A percentile compares a stretch with the other conserved stretches of the same genome.
phyloP scores from a whole-genome alignment of 2,888 invertebrate species.

The Diarsia dahlii region DNA sequence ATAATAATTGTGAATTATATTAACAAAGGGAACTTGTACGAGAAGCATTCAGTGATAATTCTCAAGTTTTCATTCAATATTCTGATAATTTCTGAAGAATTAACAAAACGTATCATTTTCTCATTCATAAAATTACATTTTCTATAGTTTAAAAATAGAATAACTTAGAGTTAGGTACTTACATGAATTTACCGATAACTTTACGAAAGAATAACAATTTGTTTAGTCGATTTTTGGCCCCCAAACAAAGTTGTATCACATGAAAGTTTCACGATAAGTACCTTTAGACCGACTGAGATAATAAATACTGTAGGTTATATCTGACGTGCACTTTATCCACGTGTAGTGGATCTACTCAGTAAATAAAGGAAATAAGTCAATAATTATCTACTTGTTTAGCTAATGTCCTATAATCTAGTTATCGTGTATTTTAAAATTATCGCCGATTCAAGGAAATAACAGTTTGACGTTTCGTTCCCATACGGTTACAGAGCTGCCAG shows the following conservation, averaged over 20 bases:
- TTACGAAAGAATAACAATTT: neutral
- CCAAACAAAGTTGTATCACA: constrained; percentile 24
- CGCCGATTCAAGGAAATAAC: constrained; percentile 19
- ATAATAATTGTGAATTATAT: neutral
- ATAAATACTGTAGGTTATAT: constrained; percentile 22
- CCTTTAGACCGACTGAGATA: constrained; percentile 1
- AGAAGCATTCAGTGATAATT: too few relatives aligned
- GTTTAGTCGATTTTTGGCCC: constrained; percentile 16
- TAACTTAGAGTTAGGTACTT: constrained; percentile 22
- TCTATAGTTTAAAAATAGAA: constrained; percentile 13
- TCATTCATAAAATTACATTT: neutral
- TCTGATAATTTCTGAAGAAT: neutral
- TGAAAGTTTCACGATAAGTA: constrained; percentile 34
- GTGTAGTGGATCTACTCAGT: constrained; percentile 4
- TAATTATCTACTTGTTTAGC: constrained; percentile 1
- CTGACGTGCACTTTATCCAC: constrained; percentile 2
- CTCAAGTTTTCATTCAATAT: neutral
- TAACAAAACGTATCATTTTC: neutral
- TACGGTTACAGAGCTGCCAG: constrained; percentile 31
- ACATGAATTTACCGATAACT: constrained; percentile 7
- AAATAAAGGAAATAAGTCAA: neutral
- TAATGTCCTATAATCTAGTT: neutral
- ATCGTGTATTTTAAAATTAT: constrained; percentile 28
- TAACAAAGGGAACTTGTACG: neutral
- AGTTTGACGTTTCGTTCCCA: constrained; percentile 44